phyloP scores from a whole-genome alignment of 2,888 invertebrate species.

The Orchestes rusci region DNA sequence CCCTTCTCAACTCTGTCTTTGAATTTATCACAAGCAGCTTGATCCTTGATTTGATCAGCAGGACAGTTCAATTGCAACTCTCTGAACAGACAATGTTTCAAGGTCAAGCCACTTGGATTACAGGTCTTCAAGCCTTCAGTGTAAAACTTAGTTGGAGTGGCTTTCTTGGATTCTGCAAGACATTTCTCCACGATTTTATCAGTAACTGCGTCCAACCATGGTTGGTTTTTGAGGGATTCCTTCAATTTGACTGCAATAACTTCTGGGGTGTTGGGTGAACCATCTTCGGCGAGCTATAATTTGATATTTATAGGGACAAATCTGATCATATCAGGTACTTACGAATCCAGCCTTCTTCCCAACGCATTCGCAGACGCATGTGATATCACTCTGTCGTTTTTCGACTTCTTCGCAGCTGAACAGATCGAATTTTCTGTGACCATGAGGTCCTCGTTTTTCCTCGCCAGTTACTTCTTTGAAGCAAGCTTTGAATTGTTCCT shows the following conservation, averaged over 20 bases:
- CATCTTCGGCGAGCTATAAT: slow-evolving; percentile 37
- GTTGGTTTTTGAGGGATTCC: slow-evolving; percentile 33
- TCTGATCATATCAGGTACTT: neutral
- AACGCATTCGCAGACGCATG: slow-evolving; percentile 3
- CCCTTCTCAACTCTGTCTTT: slow-evolving; percentile 36
- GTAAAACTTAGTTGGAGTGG: slow-evolving; percentile 25
- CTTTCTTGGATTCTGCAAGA: slow-evolving; percentile 35
- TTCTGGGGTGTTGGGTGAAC: slow-evolving; percentile 36
- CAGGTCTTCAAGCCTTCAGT: slow-evolving; percentile 32
- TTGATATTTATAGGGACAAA: neutral
- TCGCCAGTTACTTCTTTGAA: slow-evolving; percentile 36
- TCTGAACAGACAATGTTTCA: slow-evolving; percentile 40
- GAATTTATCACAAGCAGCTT: slow-evolving; percentile 37
- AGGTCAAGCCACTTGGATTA: slow-evolving; percentile 37
- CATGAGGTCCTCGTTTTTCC: slow-evolving; percentile 24
- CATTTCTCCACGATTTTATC: slow-evolving; percentile 39
- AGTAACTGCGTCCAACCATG: slow-evolving; percentile 36
- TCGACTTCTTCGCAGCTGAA: slow-evolving; percentile 40
- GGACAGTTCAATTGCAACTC: slow-evolving; percentile 42
- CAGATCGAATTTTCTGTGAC: slow-evolving; percentile 31
- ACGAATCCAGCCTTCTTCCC: neutral
- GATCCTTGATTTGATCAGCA: slow-evolving; percentile 40
- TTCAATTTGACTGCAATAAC: slow-evolving; percentile 34
- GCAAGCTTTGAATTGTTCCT: slow-evolving; percentile 34
- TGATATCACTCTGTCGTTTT: slow-evolving; percentile 37